Conservation (phyloP, 2,888 invertebrate species). For the Leucophenga montana region DNA sequence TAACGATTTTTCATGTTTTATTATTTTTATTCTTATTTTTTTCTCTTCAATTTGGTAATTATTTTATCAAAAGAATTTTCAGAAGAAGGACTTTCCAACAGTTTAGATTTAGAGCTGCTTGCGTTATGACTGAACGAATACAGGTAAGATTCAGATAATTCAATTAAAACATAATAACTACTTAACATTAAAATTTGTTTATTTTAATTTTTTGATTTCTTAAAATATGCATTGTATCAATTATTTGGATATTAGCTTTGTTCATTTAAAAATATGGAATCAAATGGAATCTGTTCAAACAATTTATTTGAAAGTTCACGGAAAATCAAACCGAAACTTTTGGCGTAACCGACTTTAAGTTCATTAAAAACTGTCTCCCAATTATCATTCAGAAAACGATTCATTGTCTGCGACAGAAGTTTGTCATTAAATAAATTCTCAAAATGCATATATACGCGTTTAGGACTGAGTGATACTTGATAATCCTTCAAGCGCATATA, state of each 20-base stretch:
- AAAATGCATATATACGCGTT: conserved; percentile 77
- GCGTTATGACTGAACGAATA: too few relatives aligned
- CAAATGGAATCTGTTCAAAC: conserved; percentile 80
- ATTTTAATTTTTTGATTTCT: too few relatives aligned
- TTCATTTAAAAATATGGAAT: conserved; percentile 77
- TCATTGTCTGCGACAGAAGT: conserved; percentile 78
- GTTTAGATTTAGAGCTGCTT: too few relatives aligned
- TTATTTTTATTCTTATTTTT: too few relatives aligned
- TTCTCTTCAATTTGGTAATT: too few relatives aligned
- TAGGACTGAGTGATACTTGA: conserved; percentile 78
- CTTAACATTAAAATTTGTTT: too few relatives aligned
- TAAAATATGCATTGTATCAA: too few relatives aligned
- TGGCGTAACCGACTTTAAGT: conserved; percentile 80
- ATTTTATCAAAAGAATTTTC: too few relatives aligned
- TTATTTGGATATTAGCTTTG: neutral
- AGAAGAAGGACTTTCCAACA: too few relatives aligned
- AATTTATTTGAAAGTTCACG: conserved; percentile 79
- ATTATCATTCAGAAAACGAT: conserved; percentile 80
- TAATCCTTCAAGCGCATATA: conserved; percentile 80
- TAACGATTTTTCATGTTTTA: too few relatives aligned
- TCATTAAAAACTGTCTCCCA: conserved; percentile 80
- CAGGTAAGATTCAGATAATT: too few relatives aligned
- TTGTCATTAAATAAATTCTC: conserved; percentile 81
- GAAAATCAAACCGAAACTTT: conserved; percentile 80
- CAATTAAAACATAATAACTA: too few relatives aligned